Percentiles rank a stretch among this genome's conserved stretches.
These are phyloP conservation scores for Idris sp. DNA, from an alignment of 1,140 invertebrate species.

Conservation along the genomic window DNA sequence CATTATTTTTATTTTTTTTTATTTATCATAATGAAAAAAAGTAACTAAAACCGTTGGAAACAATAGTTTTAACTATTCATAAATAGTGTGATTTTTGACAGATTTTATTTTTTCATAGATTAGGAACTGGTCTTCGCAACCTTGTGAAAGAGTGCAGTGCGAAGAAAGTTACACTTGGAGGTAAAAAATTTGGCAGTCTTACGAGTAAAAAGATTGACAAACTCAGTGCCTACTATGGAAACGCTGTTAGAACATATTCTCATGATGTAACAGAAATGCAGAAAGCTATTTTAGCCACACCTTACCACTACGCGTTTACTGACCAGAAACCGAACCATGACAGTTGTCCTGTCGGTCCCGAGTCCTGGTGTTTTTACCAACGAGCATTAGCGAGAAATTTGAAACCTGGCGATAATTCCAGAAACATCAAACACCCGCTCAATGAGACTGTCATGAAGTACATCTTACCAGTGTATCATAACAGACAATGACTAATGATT, in stretches of 20 bases:
- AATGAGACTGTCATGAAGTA: constrained; percentile 4
- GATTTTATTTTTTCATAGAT: not conserved
- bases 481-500: too few species aligned
- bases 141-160: constrained; percentile 9
- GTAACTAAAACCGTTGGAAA: too few species aligned
- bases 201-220: too few species aligned
- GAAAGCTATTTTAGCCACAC: constrained; percentile 16
- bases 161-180: constrained; percentile 6
- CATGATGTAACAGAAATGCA: constrained; percentile 5
- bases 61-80: too few species aligned
- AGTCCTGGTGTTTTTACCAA: constrained; percentile 22
- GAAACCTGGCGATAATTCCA: constrained; percentile 1
- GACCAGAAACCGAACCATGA: constrained; percentile 15
- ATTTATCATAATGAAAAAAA: too few species aligned
- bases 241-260: constrained; percentile 8
- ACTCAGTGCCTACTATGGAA: too few species aligned
- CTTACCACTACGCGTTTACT: constrained; percentile 12
- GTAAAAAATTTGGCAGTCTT: not conserved
- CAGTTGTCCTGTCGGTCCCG: constrained; percentile 1
- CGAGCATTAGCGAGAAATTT: not conserved
- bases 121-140: constrained; percentile 15
- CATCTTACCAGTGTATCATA: constrained; percentile 4
- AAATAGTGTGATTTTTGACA: too few species aligned
- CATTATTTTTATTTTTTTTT: too few species aligned
- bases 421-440: constrained; percentile 8